These are phyloP conservation scores for Branchinecta lindahli DNA, from an alignment of 1,140 invertebrate species.

Conservation along the genomic window DNA sequence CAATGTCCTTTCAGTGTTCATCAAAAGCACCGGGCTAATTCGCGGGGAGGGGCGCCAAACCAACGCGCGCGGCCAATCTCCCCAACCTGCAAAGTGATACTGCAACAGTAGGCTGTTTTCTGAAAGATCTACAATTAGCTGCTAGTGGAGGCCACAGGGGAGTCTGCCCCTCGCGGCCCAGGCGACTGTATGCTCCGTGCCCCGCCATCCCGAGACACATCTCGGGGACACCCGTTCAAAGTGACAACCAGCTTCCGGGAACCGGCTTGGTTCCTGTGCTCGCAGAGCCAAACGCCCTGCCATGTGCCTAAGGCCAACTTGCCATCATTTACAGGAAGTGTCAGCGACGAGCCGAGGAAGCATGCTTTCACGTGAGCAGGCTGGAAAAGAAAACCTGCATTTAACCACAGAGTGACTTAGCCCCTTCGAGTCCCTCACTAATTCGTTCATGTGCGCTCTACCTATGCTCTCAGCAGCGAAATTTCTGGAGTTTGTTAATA, in stretches of 20 bases:
- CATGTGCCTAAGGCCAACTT: constrained; percentile 86
- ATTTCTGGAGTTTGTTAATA: too few species aligned
- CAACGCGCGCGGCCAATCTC: too few species aligned
- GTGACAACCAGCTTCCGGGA: constrained; percentile 80
- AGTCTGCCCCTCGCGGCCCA: constrained; percentile 18
- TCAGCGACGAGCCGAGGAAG: constrained; percentile 84
- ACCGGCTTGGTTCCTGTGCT: constrained; percentile 87
- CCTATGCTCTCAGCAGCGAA: too few species aligned
- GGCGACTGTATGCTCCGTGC: constrained; percentile 16
- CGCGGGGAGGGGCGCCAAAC: too few species aligned
- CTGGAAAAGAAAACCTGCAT: constrained; percentile 40
- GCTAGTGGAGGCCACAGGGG: constrained; percentile 20
- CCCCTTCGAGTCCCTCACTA: too few species aligned
- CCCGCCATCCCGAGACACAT: constrained; percentile 49
- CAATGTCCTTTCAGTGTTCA: too few species aligned
- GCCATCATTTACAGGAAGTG: constrained; percentile 87
- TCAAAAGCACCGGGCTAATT: too few species aligned
- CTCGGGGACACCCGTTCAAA: constrained; percentile 68
- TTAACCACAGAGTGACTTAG: not conserved
- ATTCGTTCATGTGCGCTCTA: too few species aligned
- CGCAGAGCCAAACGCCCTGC: constrained; percentile 96
- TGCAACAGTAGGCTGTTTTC: too few species aligned
- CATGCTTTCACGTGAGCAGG: constrained; percentile 93
- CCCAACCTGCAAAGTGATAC: too few species aligned
- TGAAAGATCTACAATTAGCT: constrained; percentile 17